Base-by-base conservation (phyloP, 2,113 vertebrate genomes). In the Gymnobelideus leadbeateri region DNA sequence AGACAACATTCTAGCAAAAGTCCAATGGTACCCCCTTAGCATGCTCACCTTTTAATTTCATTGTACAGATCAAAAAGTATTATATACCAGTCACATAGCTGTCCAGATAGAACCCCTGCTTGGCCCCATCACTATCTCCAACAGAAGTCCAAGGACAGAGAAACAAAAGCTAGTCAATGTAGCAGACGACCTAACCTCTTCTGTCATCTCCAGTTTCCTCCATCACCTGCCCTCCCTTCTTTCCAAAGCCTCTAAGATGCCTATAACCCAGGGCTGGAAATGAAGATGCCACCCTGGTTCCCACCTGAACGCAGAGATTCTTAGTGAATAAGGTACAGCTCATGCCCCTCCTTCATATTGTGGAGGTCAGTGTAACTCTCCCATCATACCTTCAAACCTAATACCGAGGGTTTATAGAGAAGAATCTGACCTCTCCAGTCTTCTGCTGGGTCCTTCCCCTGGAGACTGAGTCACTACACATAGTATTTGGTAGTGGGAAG, bases 351-450 rank as follows among this genome's bases (percentile, higher is more conserved):
- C 61, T 19, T 68, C 61, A 68, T 37, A n/a, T n/a, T 14, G 61
- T 68, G 61, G 31, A 68, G 61, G n/a, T 37, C 61, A 68, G 2
- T 68, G 37, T 68, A 31, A 68, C 26, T 31, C 26, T 61, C 25
- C 10, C 26, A 61, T 61, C 28, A 68, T 77, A 77, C 37, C 47
- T 28, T n/a, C 31, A 92, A 8, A 7, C n/a, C 25, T n/a, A n/a
- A n/a, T n/a, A n/a, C n/a, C 3, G 0, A 10, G 92, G 61, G 47
- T 23, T 94, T 96, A 91, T 92, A 90, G 55, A 96, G 92, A 92
- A 68, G 49, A 31, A 55, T 51, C 92, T 50, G 47, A 21, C 46
- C 5, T 91, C n/a, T 68, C 92, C 47, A 28, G 23, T 68, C 14
- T 68, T 68, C 61, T 6, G 28, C 3, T 3, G 57, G 57, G 57